Evolutionary conservation across 2,888 invertebrate genomes (phyloP), one percentile per base, ranked within the genome.

Genomic region (Hemicrepidius hirtus): DNA sequence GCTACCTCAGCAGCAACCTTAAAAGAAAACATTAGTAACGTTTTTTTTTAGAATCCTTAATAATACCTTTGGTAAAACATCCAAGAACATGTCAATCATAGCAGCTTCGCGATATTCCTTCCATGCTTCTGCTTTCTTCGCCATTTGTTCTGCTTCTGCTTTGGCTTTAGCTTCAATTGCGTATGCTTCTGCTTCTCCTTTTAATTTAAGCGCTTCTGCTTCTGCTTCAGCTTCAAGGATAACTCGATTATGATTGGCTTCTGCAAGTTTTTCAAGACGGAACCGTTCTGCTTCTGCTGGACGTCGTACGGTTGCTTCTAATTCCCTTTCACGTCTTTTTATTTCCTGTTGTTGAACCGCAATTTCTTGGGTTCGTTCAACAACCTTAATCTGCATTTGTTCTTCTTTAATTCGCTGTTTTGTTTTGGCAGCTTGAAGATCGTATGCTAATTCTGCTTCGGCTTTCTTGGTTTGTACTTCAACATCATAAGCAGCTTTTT

Each of bases 131-230:
- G 98, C 98, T 84, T 98, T 99, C 88, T 96, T 96, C 0, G 95
- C 92, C 96, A 98, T 97, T 87, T 98, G 98, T 86, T 97, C 97
- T 0, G 98, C 97, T 84, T 99, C 98, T 1, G 98, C 98, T 78
- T 92, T 95, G 0, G 98, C 98, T 87, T 97, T 97, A 0, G 96
- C 97, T 81, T 95, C 93, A 83, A 98, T 95, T 21, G 98, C 97
- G 86, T 91, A 97, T 0, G 98, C 98, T 87, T 93, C 97, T 76
- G 94, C 96, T 89, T 95, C 95, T 49, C 96, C 96, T 76, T 94
- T 93, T 74, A 97, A 92, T 83, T 91, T 89, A 28, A 94, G 91
- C 16, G 97, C 93, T 88, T 98, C 97, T 0, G 98, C 94, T 84
- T 97, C 97, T 0, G 98, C 98, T 85, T 98, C 96, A 0, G 98